Base-by-base conservation (phyloP, 2,797 vertebrate genomes). In the Crypturellus tataupa region DNA sequence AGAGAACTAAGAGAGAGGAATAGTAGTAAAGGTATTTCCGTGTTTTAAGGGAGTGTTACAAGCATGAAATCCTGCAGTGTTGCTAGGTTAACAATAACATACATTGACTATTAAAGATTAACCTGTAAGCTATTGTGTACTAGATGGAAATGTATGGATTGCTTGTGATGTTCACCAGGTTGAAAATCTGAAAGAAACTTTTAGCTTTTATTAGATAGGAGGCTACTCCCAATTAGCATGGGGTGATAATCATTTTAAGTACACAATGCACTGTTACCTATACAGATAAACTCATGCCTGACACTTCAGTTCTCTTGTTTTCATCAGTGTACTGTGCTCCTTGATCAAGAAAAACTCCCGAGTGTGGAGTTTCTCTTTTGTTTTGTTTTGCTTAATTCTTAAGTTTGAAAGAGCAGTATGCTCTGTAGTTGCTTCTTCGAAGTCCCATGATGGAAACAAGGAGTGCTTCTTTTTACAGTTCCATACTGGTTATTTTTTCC, bases 191-290 rank as follows among this genome's bases (percentile, higher is more conserved):
- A 75, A 90, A 89, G 51, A 71, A 64, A 23, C 39, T 84, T 88
- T 85, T 72, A 44, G 27, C n/a, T 67, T 90, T 85, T 92, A 37
- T 69, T 90, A 71, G 24, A 80, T 89, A 64, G 44, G 35, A 64
- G 53, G 35, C 44, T 71, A 24, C n/a, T 92, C n/a, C n/a, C 69
- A 76, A 68, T 68, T 89, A 78, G 35, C 11, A 20, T 59, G 49
- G 53, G 8, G 6, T 69, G 20, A 25, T 64, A 49, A 58, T 80
- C 1, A 3, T 59, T 91, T 83, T 71, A 75, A 80, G 62, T 58
- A 33, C 25, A 33, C 46, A 27, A 1, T 25, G 9, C 31, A 5
- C 63, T 49, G 9, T 31, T 64, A 33, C 29, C 39, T 49, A 55
- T n/a, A 16, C 3, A 10, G 18, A 16, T 9, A 44, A 76, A 60